Evolutionary conservation across 2,797 vertebrate species (phyloP).

Genomic region (Sciaenops ocellatus): DNA sequence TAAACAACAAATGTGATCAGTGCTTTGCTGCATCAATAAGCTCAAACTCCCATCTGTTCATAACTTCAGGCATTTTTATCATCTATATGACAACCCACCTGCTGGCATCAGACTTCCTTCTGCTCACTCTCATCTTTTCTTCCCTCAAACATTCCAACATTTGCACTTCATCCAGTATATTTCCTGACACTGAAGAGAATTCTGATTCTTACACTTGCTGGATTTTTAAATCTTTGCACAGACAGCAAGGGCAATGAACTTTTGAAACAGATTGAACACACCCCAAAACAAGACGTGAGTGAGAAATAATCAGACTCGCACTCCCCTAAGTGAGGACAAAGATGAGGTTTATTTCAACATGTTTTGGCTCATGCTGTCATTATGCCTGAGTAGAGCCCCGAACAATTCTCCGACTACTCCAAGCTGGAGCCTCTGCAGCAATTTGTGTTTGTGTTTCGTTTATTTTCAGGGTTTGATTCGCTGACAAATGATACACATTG

Average conservation of each 20-base stretch:
- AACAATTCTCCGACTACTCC: background rate
- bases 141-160: background rate
- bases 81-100: slow-evolving; percentile 31
- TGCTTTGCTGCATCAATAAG: slow-evolving; percentile 64
- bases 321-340: background rate
- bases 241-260: background rate
- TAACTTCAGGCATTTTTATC: slow-evolving; percentile 40
- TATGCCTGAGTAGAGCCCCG: background rate
- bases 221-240: slow-evolving; percentile 1
- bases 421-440: background rate
- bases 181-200: background rate
- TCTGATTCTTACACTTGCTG: background rate
- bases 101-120: slow-evolving; percentile 9
- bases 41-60: slow-evolving; percentile 70
- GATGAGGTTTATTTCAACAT: background rate
- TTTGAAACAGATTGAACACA: background rate
- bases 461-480: background rate
- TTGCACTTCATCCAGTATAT: background rate
- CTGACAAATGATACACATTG: background rate
- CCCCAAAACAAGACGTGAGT: background rate
- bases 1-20: slow-evolving; percentile 55
- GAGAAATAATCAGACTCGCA: background rate
- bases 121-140: slow-evolving; percentile 12
- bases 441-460: background rate
- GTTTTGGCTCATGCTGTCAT: background rate